Base-by-base conservation (phyloP, 1,140 invertebrate genomes). In the Pinna nobilis region DNA sequence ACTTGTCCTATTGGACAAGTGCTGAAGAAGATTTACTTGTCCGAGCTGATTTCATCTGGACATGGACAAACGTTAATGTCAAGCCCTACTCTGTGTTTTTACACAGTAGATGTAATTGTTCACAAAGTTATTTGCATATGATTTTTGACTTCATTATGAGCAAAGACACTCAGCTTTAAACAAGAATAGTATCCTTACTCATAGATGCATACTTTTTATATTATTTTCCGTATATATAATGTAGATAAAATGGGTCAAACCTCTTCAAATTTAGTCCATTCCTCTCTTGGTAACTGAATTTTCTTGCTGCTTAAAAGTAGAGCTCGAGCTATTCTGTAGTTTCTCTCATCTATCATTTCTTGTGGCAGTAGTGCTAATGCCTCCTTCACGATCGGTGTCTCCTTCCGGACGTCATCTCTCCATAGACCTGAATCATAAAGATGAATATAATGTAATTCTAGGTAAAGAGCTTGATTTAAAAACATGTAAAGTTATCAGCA, bases 321-420 rank as follows among this genome's bases (percentile, higher is more conserved):
- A 18, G 53, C 53, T 33, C 53, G 33, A 33, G 53, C 53, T n/a
- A 57, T 57, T 13, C 53, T 13, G 9, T 33, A 57, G 28, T 57
- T 57, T 32, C 53, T 33, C 15, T 13, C 53, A n/a, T 57, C 53
- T 18, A 57, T 1, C 7, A 33, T 33, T 25, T n/a, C 11, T n/a
- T 33, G 7, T n/a, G 53, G 32, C 13, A 57, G 15, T 13, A 30
- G 33, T n/a, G 3, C 37, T 15, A 57, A 33, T 11, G 53, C 53
- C 15, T 57, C 53, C 37, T 13, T 57, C 2, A 57, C 30, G 32
- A 57, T 25, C 1, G 53, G 30, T 15, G 28, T 57, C 13, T 57
- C 53, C 20, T 33, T 57, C 37, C 53, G 33, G 30, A 57, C 20
- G 53, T 57, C 53, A 33, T 57, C 53, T 57, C 53, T 57, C 53